Percentiles rank a stretch among this genome's conserved stretches.
Conservation (phyloP, 2,113 vertebrate species). For the Corydoras maculifer region DNA sequence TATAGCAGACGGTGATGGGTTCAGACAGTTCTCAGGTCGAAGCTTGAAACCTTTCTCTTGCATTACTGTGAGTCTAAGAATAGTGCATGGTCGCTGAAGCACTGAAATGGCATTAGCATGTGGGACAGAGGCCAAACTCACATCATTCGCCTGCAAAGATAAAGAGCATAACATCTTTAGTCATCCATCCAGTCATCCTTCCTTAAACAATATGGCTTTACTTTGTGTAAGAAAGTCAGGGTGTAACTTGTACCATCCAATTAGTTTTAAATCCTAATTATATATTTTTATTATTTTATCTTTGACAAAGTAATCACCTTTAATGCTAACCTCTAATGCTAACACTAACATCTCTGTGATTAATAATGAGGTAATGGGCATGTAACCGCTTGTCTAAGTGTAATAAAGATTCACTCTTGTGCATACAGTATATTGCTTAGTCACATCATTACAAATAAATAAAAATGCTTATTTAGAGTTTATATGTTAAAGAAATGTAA, state of each 20-base stretch:
- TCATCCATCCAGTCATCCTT: no score
- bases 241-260: no score
- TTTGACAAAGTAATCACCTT: no score
- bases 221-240: no score
- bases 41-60: conserved; percentile 86
- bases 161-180: background rate
- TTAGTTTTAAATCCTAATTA: no score
- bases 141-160: conserved; percentile 74
- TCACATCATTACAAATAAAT: no score
- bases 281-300: no score
- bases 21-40: conserved; percentile 47
- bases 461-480: no score
- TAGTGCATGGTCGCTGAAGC: conserved; percentile 66
- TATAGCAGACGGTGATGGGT: conserved; percentile 44
- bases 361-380: background rate
- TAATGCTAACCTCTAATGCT: no score
- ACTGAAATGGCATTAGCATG: conserved; percentile 74
- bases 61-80: conserved; percentile 75
- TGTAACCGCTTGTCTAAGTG: background rate
- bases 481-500: no score
- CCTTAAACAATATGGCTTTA: no score
- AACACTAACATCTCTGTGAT: background rate
- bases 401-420: conserved; percentile 12
- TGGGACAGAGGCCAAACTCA: conserved; percentile 77
- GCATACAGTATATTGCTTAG: no score